Conservation (phyloP, 2,797 vertebrate species). For the Hemibagrus guttatus region DNA sequence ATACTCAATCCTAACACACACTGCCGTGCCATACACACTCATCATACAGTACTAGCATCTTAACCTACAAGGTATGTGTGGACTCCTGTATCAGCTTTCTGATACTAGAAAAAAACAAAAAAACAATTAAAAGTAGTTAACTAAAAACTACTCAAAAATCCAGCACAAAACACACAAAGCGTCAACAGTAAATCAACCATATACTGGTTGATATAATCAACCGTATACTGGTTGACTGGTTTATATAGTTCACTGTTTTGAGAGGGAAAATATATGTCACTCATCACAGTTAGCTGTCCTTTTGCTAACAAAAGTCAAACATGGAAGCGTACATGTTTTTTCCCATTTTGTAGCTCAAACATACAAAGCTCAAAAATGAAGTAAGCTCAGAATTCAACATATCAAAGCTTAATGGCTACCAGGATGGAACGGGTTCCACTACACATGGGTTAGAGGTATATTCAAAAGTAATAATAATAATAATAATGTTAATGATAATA, state of each 20-base stretch:
- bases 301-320: not conserved
- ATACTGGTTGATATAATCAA: too few species aligned
- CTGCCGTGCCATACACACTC: not conserved
- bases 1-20: constrained; percentile 5
- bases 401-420: constrained; percentile 49
- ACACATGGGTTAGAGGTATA: not conserved
- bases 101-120: not conserved
- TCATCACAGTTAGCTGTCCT: not conserved
- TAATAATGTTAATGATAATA: constrained; percentile 9
- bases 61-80: not conserved
- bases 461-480: not conserved
- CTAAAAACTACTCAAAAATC: not conserved
- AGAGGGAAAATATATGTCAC: not conserved
- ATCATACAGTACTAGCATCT: not conserved
- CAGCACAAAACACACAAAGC: not conserved
- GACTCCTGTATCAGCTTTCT: not conserved
- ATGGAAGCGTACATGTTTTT: not conserved
- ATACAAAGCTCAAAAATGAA: not conserved
- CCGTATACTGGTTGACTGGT: too few species aligned
- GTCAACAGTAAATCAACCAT: not conserved
- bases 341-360: not conserved
- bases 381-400: not conserved
- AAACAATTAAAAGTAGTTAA: not conserved
- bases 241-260: not conserved
- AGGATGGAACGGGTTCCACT: constrained; percentile 54